These are phyloP conservation scores for Arrhopalites spinosus DNA, from an alignment of 2,888 invertebrate genomes.

Conservation along the genomic window DNA sequence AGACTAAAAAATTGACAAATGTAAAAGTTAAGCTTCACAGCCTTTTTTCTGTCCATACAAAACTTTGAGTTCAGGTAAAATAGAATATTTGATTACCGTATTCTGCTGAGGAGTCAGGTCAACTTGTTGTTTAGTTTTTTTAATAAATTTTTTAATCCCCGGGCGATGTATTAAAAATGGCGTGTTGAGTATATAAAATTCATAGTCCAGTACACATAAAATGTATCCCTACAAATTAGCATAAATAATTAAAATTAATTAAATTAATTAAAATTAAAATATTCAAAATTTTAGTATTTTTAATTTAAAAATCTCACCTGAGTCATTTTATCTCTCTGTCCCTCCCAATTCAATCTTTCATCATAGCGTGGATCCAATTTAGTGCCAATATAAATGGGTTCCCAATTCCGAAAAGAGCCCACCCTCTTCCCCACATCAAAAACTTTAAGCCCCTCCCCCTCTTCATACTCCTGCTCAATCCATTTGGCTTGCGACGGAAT, in stretches of 20 bases:
- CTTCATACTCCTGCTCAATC: neutral
- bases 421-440: constrained; percentile 83
- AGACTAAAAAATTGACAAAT: no score
- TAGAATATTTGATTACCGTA: neutral
- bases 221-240: constrained; percentile 75
- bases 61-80: constrained; percentile 14
- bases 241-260: constrained; percentile 1
- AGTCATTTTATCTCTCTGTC: constrained; percentile 93
- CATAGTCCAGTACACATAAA: constrained; percentile 65
- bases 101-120: constrained; percentile 4
- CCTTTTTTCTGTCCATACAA: constrained; percentile 12
- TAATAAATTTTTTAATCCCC: constrained; percentile 2
- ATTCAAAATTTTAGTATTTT: neutral
- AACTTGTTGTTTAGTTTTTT: no score
- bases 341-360: constrained; percentile 91
- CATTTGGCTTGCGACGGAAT: constrained; percentile 31
- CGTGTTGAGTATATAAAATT: neutral
- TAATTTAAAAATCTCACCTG: constrained; percentile 68
- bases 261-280: neutral
- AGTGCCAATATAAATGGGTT: constrained; percentile 91
- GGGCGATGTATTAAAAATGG: neutral
- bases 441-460: constrained; percentile 66
- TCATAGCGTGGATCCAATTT: constrained; percentile 83
- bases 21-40: neutral
- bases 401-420: constrained; percentile 81